phyloP scores from a whole-genome alignment of 2,797 vertebrate species.

The Pelodytes ibericus region DNA sequence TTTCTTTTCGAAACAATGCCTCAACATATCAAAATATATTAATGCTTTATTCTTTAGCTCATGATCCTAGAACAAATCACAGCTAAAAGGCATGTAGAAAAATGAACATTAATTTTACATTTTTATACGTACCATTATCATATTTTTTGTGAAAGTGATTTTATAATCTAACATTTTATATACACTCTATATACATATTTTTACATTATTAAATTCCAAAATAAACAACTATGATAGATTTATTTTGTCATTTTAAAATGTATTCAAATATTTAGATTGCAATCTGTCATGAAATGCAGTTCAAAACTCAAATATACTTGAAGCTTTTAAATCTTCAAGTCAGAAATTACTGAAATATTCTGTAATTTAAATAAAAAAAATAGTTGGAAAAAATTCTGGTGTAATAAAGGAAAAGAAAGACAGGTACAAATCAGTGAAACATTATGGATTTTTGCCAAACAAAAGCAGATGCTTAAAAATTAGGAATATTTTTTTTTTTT shows the following conservation, averaged over 20 bases:
- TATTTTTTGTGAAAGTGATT: background rate
- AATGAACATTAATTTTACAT: slow-evolving; percentile 18
- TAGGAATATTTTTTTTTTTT: slow-evolving; percentile 34
- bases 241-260: background rate
- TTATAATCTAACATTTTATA: background rate
- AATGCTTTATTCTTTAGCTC: slow-evolving; percentile 16
- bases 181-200: background rate
- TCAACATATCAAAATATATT: slow-evolving; percentile 33
- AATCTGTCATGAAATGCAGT: background rate
- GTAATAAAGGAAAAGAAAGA: background rate
- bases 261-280: background rate
- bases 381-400: background rate
- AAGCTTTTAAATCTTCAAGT: background rate
- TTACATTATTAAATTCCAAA: background rate
- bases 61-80: slow-evolving; percentile 12
- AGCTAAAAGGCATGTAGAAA: slow-evolving; percentile 16
- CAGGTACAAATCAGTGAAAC: slow-evolving; percentile 37
- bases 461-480: slow-evolving; percentile 39
- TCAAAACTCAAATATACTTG: background rate
- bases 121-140: background rate
- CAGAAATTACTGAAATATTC: slow-evolving; percentile 2
- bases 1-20: slow-evolving; percentile 52
- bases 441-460: slow-evolving; percentile 49
- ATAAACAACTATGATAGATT: background rate
- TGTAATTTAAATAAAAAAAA: background rate